Percentiles rank a stretch among this genome's conserved stretches.
Evolutionary conservation across 2,113 vertebrate genomes (phyloP).

Genomic region (Hydrochoerus hydrochaeris): DNA sequence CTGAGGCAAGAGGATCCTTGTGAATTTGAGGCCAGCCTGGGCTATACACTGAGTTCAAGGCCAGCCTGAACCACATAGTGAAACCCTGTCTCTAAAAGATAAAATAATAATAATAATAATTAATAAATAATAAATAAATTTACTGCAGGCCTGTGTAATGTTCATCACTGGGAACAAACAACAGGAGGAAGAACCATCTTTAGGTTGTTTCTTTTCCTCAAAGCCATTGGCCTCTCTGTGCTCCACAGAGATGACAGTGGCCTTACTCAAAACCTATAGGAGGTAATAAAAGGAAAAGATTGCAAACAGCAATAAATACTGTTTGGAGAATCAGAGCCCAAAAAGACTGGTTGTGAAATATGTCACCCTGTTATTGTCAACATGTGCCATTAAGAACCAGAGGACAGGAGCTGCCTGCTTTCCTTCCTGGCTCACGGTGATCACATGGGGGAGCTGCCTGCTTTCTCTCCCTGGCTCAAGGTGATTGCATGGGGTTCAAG

Average conservation of each 20-base stretch:
- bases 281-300: neutral
- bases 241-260: neutral
- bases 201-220: neutral
- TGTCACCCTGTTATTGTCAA: too few relatives aligned
- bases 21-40: neutral
- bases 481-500: neutral
- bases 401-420: neutral
- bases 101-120: neutral
- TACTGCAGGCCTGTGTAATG: neutral
- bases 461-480: neutral
- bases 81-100: neutral
- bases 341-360: neutral
- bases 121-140: neutral
- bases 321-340: neutral
- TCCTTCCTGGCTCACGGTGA: neutral
- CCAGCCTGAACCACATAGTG: neutral
- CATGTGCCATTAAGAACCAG: neutral
- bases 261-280: neutral
- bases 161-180: neutral
- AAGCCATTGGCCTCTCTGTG: neutral
- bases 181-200: neutral
- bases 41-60: neutral
- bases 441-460: neutral
- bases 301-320: neutral
- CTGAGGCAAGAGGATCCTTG: neutral